Percentiles rank a stretch among this genome's conserved stretches.
phyloP scores from a whole-genome alignment of 1,140 invertebrate genomes.

The Plodia interpunctella region DNA sequence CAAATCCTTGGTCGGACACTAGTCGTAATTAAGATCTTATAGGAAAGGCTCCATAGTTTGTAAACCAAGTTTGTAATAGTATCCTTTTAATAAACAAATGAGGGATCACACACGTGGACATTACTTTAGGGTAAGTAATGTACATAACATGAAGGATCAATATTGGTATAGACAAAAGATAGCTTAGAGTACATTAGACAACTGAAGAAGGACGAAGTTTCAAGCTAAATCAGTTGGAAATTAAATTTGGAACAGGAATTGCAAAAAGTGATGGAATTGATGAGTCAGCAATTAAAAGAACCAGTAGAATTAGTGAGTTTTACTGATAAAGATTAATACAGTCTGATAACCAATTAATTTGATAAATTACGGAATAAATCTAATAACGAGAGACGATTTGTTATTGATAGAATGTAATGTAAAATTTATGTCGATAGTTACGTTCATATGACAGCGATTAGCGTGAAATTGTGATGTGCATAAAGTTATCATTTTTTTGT shows the following conservation, averaged over 20 bases:
- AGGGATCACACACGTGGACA: constrained; percentile 61
- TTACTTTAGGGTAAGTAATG: constrained; percentile 60
- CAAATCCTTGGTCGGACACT: neutral
- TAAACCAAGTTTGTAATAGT: constrained; percentile 9
- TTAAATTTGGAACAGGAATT: constrained; percentile 33
- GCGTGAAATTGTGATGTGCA: no score
- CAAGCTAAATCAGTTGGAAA: constrained; percentile 3
- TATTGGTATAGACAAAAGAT: constrained; percentile 35
- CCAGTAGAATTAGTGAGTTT: constrained; percentile 46
- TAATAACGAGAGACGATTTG: no score
- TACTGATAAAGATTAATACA: constrained; percentile 24
- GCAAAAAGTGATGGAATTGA: constrained; percentile 56
- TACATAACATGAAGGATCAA: constrained; percentile 55
- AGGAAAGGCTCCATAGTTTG: neutral
- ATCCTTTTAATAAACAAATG: constrained; percentile 40
- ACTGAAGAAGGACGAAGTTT: constrained; percentile 1
- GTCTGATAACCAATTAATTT: constrained; percentile 3
- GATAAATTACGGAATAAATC: neutral
- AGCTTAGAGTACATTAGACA: constrained; percentile 18
- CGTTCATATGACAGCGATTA: no score
- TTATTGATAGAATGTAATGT: no score
- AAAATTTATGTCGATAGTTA: no score
- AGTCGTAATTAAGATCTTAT: neutral
- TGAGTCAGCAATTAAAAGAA: constrained; percentile 50
- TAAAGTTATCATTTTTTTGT: no score